These are phyloP conservation scores for Muscicapa comitata DNA, from an alignment of 2,797 vertebrate species.

Conservation along the genomic window DNA sequence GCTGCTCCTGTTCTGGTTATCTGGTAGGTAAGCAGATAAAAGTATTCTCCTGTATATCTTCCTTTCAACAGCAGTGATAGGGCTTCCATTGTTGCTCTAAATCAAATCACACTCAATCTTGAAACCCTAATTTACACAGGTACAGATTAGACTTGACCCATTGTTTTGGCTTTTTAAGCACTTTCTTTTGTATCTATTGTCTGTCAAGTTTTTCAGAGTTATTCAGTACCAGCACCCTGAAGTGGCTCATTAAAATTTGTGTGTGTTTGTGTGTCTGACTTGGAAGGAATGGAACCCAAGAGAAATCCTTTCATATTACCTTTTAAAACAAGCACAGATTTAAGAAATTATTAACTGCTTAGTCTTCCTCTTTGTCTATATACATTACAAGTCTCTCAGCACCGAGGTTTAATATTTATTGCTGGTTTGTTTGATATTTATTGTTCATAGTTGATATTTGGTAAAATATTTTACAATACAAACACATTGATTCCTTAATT, in stretches of 20 bases:
- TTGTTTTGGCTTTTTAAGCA: neutral
- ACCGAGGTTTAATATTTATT: neutral
- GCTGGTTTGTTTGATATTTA: neutral
- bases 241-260: neutral
- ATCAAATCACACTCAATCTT: neutral
- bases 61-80: neutral
- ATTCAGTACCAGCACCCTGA: neutral
- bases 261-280: neutral
- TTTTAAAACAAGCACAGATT: neutral
- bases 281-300: neutral
- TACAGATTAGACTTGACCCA: neutral
- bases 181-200: neutral
- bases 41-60: neutral
- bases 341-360: conserved; percentile 11
- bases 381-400: neutral
- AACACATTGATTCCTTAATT: conserved; percentile 41
- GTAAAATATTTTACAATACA: conserved; percentile 38
- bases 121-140: neutral
- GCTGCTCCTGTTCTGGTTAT: neutral
- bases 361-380: neutral
- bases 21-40: neutral
- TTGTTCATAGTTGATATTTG: conserved; percentile 15
- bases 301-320: neutral
- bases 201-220: neutral
- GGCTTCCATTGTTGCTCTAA: neutral